Base-by-base conservation (phyloP, 2,113 vertebrate genomes). In the Psephotus haematonotus region DNA sequence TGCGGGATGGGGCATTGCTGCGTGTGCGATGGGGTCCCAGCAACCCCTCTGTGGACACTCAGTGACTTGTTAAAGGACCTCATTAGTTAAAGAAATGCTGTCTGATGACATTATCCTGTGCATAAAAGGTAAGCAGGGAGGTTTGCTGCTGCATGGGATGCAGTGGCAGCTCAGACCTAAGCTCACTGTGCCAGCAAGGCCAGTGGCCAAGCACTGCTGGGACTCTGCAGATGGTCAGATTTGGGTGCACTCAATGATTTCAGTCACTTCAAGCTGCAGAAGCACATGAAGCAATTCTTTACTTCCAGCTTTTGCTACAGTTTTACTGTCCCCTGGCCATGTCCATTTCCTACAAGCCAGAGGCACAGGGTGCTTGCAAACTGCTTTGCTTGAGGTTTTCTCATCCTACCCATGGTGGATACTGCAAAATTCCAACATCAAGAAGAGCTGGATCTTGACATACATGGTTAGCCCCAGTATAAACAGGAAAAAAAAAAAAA, bases 11-110 rank as follows among this genome's bases (percentile, higher is more conserved):
- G 50, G 24, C 43, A 10, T 4, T 2, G 44, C 53, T 16, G 20
- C 6, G 6, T 0, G 17, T 35, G 50, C 1, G 27, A 16, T 0
- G 4, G 63, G 49, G 16, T 1, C n/a, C 46, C 69, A 76, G 24
- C 49, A 76, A 7, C 7, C 46, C 60, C 35, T 29, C 83, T n/a
- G 68, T n/a, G 76, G 35, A 20, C 22, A 6, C 6, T 33, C 43
- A 31, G 37, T 0, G 2, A 49, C 62, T 8, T 6, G 19, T 15
- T 37, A 59, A n/a, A 63, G 63, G 47, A 41, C 22, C 20, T 64
- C 53, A 22, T 27, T 6, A 7, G 41, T 39, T 47, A 46, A 33
- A 83, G 55, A 75, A 57, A 5, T 0, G 19, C 7, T 59, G 24
- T 46, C 31, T 25, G 64, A 16, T 39, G 74, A 7, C 17, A 17